These are phyloP conservation scores for Stenotaenia linearis DNA, from an alignment of 2,888 invertebrate genomes.

Conservation along the genomic window DNA sequence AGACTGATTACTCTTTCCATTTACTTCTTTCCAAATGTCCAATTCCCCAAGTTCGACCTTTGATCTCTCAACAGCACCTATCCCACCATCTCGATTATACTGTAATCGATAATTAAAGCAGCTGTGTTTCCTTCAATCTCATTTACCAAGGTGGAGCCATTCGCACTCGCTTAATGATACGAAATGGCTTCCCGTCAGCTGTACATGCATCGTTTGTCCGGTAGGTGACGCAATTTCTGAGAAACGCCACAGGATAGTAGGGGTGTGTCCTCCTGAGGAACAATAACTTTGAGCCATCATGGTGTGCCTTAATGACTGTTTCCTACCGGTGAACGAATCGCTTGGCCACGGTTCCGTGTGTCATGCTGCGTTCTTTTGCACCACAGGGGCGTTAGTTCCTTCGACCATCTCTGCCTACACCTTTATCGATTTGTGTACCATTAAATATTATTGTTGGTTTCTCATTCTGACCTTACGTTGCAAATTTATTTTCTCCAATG, in stretches of 20 bases:
- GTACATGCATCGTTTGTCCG: conserved; percentile 7
- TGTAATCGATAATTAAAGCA: conserved; percentile 6
- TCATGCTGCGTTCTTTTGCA: neutral
- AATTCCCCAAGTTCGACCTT: neutral
- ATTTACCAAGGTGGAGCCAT: neutral
- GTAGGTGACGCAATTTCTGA: conserved; percentile 5
- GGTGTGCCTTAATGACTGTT: conserved; percentile 7
- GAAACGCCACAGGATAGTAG: neutral
- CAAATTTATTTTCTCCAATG: conserved; percentile 20
- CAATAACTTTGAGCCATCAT: conserved; percentile 1
- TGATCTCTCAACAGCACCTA: neutral
- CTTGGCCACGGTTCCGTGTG: conserved; percentile 7
- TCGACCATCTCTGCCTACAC: neutral
- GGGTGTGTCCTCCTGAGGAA: neutral
- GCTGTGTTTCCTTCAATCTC: conserved; percentile 19
- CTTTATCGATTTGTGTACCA: neutral
- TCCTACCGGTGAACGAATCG: conserved; percentile 24
- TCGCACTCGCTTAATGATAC: conserved; percentile 10
- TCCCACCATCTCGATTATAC: neutral
- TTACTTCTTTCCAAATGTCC: neutral
- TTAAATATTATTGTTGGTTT: conserved; percentile 10
- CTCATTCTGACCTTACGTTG: conserved; percentile 16
- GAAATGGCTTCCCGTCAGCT: conserved; percentile 10
- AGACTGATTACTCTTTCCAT: neutral
- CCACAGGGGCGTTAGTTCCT: neutral